Conservation (phyloP, 2,888 invertebrate species). For the Pammene aurita region DNA sequence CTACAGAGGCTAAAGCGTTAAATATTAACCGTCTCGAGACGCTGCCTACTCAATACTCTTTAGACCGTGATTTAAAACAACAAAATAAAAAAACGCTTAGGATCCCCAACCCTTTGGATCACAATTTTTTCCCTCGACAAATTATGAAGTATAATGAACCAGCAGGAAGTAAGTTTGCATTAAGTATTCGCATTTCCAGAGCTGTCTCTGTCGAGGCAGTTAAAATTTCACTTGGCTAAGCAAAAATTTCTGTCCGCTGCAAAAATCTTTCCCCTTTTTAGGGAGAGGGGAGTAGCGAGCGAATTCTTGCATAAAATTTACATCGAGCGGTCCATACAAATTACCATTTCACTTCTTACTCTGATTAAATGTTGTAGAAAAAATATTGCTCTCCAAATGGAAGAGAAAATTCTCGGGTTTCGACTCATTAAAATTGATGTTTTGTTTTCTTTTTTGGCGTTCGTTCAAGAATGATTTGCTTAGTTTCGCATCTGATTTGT, state of each 20-base stretch:
- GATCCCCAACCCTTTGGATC: conserved; percentile 64
- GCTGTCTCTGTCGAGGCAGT: conserved; percentile 82
- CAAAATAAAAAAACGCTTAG: conserved; percentile 40
- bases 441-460: conserved; percentile 66
- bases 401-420: conserved; percentile 80
- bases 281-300: conserved; percentile 73
- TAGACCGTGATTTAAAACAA: conserved; percentile 40
- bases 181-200: conserved; percentile 81
- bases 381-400: conserved; percentile 82
- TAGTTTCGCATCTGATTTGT: conserved; percentile 59
- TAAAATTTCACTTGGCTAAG: conserved; percentile 83
- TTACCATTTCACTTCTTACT: conserved; percentile 83
- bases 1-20: conserved; percentile 32
- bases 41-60: conserved; percentile 39
- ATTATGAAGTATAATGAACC: conserved; percentile 83
- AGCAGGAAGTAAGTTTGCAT: conserved; percentile 80
- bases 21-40: conserved; percentile 44
- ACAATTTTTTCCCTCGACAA: conserved; percentile 68
- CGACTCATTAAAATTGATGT: conserved; percentile 81
- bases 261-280: conserved; percentile 80
- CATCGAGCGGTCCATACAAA: conserved; percentile 84
- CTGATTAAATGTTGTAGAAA: conserved; percentile 84
- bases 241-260: conserved; percentile 82
- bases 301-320: conserved; percentile 83
- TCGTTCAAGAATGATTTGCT: conserved; percentile 56